These are phyloP conservation scores for Isoperla grammatica DNA, from an alignment of 2,888 invertebrate species.

Conservation along the genomic window DNA sequence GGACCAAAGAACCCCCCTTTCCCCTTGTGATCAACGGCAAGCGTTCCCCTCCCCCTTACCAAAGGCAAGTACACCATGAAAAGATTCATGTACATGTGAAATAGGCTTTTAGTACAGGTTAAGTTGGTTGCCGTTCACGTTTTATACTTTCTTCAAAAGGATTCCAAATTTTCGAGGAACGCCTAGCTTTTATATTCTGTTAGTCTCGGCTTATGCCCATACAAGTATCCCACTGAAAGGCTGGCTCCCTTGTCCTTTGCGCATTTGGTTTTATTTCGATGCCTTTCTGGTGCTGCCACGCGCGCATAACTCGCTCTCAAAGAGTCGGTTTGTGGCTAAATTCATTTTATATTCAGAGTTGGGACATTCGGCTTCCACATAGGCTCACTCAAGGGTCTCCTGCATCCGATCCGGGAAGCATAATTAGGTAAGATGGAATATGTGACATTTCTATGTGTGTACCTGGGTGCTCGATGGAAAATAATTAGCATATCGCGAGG, in stretches of 20 bases:
- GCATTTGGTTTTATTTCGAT: constrained; percentile 27
- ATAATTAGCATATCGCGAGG: too few species aligned
- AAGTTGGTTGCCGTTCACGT: constrained; percentile 18
- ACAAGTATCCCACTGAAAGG: constrained; percentile 19
- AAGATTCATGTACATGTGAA: constrained; percentile 26
- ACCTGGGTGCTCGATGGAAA: too few species aligned
- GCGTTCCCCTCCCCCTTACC: background rate
- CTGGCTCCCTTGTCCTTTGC: constrained; percentile 19
- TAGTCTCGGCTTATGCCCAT: constrained; percentile 19
- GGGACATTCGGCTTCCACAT: too few species aligned
- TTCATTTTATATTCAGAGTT: constrained; percentile 1
- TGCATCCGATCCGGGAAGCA: too few species aligned
- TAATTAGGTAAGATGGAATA: too few species aligned
- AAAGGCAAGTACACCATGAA: constrained; percentile 19
- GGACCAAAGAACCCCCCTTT: too few species aligned
- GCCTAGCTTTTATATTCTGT: constrained; percentile 24
- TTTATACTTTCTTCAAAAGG: constrained; percentile 20
- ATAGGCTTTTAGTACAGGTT: constrained; percentile 25
- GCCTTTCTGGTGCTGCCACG: constrained; percentile 24
- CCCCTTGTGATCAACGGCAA: too few species aligned
- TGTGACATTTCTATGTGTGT: too few species aligned
- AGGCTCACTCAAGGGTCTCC: too few species aligned
- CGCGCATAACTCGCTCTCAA: constrained; percentile 25
- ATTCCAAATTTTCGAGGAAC: constrained; percentile 24
- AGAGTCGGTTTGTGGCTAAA: constrained; percentile 26